Conservation (phyloP, 2,113 vertebrate genomes). For the Orycteropus afer region DNA sequence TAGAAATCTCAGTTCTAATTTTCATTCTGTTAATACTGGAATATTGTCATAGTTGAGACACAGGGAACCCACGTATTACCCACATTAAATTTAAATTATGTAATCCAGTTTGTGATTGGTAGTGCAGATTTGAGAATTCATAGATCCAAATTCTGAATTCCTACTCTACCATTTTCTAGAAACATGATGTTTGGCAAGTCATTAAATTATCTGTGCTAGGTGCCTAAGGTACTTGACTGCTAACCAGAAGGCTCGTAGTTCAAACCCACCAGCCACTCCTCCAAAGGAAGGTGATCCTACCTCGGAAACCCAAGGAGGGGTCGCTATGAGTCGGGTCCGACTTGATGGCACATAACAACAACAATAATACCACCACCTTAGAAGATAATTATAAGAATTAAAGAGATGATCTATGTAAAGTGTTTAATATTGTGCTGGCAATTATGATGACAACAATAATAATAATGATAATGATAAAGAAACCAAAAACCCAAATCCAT, state of each 20-base stretch:
- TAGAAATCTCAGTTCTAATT: neutral
- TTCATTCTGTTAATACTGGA: neutral
- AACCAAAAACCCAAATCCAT: too few species aligned
- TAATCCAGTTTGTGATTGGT: neutral
- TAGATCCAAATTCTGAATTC: neutral
- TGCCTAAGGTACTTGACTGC: too few species aligned
- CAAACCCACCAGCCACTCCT: too few species aligned
- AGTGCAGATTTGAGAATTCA: neutral
- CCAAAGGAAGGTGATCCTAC: too few species aligned
- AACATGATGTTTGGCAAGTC: neutral
- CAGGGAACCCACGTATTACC: neutral
- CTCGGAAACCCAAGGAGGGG: too few species aligned
- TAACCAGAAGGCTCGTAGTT: too few species aligned
- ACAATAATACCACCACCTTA: neutral
- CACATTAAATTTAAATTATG: neutral
- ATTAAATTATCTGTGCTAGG: neutral
- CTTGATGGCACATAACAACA: neutral
- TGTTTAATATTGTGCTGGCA: neutral
- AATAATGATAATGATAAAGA: too few species aligned
- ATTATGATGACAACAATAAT: neutral
- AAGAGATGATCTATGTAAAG: neutral
- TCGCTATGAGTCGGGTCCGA: too few species aligned
- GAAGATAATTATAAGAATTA: neutral
- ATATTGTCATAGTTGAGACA: accelerated
- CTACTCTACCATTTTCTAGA: neutral